Evolutionary conservation across 1,140 invertebrate species (phyloP), one percentile per base, ranked within the genome.

Genomic region (Nasonia vitripennis): DNA sequence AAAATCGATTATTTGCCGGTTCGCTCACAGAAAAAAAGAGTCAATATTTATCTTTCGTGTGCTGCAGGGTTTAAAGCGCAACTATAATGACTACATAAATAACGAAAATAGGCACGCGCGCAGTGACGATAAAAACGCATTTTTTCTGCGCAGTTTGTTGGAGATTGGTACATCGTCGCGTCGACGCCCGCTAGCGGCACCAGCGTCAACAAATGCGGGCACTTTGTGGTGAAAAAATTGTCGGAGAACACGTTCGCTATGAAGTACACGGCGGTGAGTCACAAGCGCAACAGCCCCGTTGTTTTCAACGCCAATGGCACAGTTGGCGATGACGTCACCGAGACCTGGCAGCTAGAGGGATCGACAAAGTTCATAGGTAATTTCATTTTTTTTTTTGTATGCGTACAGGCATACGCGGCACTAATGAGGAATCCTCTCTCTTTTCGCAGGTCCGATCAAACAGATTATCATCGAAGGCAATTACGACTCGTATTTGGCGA

Each of bases 281-380:
- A 82, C 6, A 82, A 27, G 37, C 7, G 27, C 17, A 73, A 77
- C 3, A 55, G 78, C 14, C 83, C 83, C 11, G 12, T 87, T 31
- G 23, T 37, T 62, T 88, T 87, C 31, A 82, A 78, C 23, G 75
- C 88, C 0, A 48, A 82, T 7, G 87, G 73, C 20, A 78, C 12
- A 10, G 34, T 82, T 7, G 82, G 48, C 20, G 75, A 86, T 31
- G 23, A 86, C 27, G 23, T 88, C 2, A 48, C 78, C 20, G 87
- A 85, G 77, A 85, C 51, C 12, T 88, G 88, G 86, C 86, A 86
- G 11, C 67, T 89, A 0, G n/a, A 85, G 27, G 86, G 87, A 20
- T 87, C 86, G 20, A 78, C 80, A 23, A 87, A 51, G 67, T n/a
- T 84, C 14, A 81, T 73, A 23, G 9, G 27, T 73, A 23, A 37